Conservation (phyloP, 2,113 vertebrate genomes). For the Rhineura floridana region DNA sequence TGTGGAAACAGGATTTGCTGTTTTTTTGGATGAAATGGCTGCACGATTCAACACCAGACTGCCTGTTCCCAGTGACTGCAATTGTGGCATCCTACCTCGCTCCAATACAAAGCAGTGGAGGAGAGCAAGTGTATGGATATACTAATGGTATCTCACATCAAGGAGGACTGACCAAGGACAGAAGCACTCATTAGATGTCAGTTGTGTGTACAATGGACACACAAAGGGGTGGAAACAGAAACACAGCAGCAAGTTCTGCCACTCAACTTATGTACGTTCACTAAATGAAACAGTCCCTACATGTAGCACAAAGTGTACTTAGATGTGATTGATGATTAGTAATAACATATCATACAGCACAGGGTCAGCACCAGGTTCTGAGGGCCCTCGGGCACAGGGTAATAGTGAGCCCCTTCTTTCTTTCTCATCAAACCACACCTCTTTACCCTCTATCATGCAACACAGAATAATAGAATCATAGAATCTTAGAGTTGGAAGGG, state of each 20-base stretch:
- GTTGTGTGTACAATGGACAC: neutral
- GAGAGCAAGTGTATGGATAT: neutral
- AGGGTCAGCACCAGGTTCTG: neutral
- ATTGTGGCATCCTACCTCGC: neutral
- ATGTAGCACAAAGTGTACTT: neutral
- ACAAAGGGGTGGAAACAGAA: neutral
- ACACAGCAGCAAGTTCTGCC: neutral
- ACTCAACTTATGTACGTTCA: neutral
- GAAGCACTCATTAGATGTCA: neutral
- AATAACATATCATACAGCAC: neutral
- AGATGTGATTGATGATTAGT: neutral
- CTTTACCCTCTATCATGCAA: too few species aligned
- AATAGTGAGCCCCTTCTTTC: too few species aligned
- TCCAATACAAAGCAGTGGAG: neutral
- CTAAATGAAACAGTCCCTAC: neutral
- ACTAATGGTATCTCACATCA: neutral
- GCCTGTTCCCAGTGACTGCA: neutral
- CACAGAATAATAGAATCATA: too few species aligned
- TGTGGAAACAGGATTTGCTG: neutral
- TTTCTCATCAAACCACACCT: too few species aligned
- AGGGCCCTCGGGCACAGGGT: too few species aligned
- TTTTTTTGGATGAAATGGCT: neutral
- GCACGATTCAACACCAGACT: neutral
- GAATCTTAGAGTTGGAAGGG: too few species aligned
- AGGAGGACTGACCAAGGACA: too few species aligned